Evolutionary conservation across 2,888 invertebrate genomes (phyloP), one percentile per base, ranked within the genome.

Genomic region (Drosophila multiciliata): DNA sequence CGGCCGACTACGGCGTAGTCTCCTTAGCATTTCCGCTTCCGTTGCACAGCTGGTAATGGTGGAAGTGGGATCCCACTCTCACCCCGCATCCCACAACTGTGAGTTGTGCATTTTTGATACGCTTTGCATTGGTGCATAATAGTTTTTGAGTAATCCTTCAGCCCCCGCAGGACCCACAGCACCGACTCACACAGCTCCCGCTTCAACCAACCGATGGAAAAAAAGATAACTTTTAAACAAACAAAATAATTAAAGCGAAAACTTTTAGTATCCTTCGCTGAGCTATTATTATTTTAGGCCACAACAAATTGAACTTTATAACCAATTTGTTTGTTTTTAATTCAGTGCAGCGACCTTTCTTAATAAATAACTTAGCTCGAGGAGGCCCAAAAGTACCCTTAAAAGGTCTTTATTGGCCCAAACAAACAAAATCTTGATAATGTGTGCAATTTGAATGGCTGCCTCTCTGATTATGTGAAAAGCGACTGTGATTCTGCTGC

Each of bases 271-370:
- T 35, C 42, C 65, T 26, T 17, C 20, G 64, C 61, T 53, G 62
- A 75, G 71, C 38, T 38, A 38, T 67, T 87, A 87, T 87, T 84
- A 78, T 84, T 80, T 84, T 76, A 82, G 87, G 87, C 69, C 12
- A 50, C 57, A 53, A 52, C 66, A 76, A 85, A 84, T 76, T 82
- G 73, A 74, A 80, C 82, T 80, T 71, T 72, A 82, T 87, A 78
- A 73, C 65, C 78, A 75, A 78, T 82, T 84, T 84, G 85, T 87
- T 84, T 87, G 68, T 73, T 87, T 87, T 78, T 80, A 80, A 84
- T 84, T 80, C 81, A 58, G 65, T 50, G 61, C 60, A 59, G 67
- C 60, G 66, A 72, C 58, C 76, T 55, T 70, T 76, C 54, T 53
- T 75, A 78, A 75, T 75, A 80, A 87, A 87, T 83, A 80, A 82